These are phyloP conservation scores for Drosophila recens DNA, from an alignment of 2,888 invertebrate genomes.

Conservation along the genomic window DNA sequence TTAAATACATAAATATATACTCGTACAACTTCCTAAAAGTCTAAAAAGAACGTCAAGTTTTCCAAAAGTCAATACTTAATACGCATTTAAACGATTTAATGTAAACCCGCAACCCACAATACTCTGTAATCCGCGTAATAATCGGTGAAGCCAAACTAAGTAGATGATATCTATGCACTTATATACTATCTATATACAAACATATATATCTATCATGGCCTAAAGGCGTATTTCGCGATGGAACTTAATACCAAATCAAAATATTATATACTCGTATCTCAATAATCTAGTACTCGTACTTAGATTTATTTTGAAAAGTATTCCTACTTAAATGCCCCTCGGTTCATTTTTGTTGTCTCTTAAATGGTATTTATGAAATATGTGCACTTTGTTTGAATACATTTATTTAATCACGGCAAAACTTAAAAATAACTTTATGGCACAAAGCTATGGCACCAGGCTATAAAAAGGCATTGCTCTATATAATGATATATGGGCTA, in stretches of 20 bases:
- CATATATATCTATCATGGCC: constrained; percentile 21
- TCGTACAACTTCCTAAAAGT: constrained; percentile 55
- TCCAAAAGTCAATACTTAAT: constrained; percentile 48
- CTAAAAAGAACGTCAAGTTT: constrained; percentile 41
- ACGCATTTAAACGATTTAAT: constrained; percentile 52
- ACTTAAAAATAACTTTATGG: constrained; percentile 26
- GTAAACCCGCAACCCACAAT: constrained; percentile 25
- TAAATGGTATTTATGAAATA: constrained; percentile 69
- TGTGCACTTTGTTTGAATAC: constrained; percentile 72
- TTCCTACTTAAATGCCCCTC: constrained; percentile 35
- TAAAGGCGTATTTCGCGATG: constrained; percentile 22
- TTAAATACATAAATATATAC: constrained; percentile 42
- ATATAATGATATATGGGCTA: constrained; percentile 12
- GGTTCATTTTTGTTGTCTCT: constrained; percentile 18
- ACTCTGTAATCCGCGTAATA: constrained; percentile 44
- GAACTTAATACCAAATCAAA: constrained; percentile 43
- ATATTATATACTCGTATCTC: constrained; percentile 34
- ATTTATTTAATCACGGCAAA: constrained; percentile 41
- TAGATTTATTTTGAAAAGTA: constrained; percentile 42
- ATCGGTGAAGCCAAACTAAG: constrained; percentile 37
- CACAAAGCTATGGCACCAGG: constrained; percentile 40
- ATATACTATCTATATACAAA: constrained; percentile 17
- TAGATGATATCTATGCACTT: constrained; percentile 37
- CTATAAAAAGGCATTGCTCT: constrained; percentile 18
- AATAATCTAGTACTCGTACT: constrained; percentile 22